Base-by-base conservation (phyloP, 2,797 vertebrate genomes). In the Microctenopoma steveboyesi region DNA sequence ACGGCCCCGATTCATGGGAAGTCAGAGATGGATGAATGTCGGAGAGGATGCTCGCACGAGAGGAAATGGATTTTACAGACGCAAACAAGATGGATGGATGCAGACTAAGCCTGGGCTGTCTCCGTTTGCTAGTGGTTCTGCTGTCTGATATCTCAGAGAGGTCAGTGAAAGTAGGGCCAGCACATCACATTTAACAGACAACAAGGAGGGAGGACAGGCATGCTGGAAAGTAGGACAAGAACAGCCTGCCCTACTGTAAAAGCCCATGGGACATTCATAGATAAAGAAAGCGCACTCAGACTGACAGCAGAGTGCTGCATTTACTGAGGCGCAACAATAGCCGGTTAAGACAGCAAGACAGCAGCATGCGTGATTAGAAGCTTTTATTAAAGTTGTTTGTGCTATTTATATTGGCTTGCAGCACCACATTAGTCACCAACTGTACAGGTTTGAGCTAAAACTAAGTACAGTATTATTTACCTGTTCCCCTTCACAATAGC, bases 201-300 rank as follows among this genome's bases (percentile, higher is more conserved):
- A 65, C 66, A 48, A 67, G 67, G 65, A 79, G 65, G 72, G 70
- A 78, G 84, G 80, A 79, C 27, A 59, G 83, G 71, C 70, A 16
- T 16, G 37, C 48, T 54, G 59, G 62, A 88, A 92, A 90, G 81
- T 91, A 89, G 89, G 84, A 81, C 88, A 79, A 83, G 85, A 88
- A 87, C 86, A 89, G 50, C 46, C 78, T 74, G 87, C 79, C 84
- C 84, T 81, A 90, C 86, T 88, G 88, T 84, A 85, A 86, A 88
- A 82, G 60, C 87, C 81, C 79, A 76, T 52, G 86, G 85, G 84
- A 86, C 55, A 62, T 40, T 70, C 46, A 70, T 15, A 67, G 82
- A 88, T 82, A 81, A 88, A 87, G 81, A 86, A 81, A 78, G 84
- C 87, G 74, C 76, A 81, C 79, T 82, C 72, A 59, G 54, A 56